These are phyloP conservation scores for Xestia c-nigrum DNA, from an alignment of 2,888 invertebrate genomes.

Conservation along the genomic window DNA sequence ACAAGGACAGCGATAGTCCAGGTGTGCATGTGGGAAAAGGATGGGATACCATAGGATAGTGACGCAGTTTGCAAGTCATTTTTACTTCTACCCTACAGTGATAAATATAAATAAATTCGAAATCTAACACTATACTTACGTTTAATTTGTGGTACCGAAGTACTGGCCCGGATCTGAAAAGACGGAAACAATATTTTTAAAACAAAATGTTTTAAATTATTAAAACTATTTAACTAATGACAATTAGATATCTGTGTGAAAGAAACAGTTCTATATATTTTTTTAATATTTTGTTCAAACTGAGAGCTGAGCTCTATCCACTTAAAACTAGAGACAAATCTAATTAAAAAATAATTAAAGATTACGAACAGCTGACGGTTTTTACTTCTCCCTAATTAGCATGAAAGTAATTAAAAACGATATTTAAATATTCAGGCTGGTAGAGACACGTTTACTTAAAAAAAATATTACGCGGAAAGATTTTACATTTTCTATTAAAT, in stretches of 20 bases:
- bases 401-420: slow-evolving; percentile 47
- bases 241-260: not conserved
- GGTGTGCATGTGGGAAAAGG: too few species aligned
- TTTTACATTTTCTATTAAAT: not conserved
- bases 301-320: not conserved
- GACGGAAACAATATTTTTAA: not conserved
- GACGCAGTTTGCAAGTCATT: too few species aligned
- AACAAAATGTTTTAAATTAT: not conserved
- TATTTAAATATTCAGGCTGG: slow-evolving; percentile 21
- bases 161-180: slow-evolving; percentile 4
- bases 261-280: not conserved
- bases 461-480: not conserved
- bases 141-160: slow-evolving; percentile 4
- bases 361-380: slow-evolving; percentile 43
- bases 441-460: not conserved
- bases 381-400: slow-evolving; percentile 40
- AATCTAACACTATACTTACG: too few species aligned
- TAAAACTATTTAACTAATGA: not conserved
- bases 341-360: slow-evolving; percentile 19
- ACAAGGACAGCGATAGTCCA: too few species aligned
- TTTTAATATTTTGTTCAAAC: not conserved
- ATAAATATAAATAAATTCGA: too few species aligned
- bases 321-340: not conserved
- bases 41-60: too few species aligned
- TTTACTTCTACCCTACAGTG: too few species aligned